Evolutionary conservation across 2,797 vertebrate species (phyloP), one percentile per base, ranked within the genome.

Genomic region (Odontamblyopus rebecca): DNA sequence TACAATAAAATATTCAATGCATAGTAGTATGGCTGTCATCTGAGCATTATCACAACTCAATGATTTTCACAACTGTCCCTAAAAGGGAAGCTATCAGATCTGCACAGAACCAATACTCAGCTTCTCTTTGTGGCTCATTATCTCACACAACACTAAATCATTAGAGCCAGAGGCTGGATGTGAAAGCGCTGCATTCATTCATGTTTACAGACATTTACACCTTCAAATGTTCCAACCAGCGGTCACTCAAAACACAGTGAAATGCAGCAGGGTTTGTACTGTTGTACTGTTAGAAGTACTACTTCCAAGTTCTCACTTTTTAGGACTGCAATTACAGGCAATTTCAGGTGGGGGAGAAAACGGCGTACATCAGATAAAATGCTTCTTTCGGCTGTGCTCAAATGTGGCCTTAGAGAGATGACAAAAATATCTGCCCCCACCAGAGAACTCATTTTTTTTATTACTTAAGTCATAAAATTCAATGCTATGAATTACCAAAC

Each of bases 121-220:
- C 82, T 85, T 89, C 85, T 83, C 81, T 83, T 66, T 87, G 85
- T 72, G 82, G 82, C 81, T 88, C 83, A 86, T 87, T 86, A 89
- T 92, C 82, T 87, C 57, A 29, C 83, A 68, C 71, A 69, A 89
- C 79, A 84, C 78, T 73, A 89, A 91, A 85, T 84, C 81, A 87
- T 77, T 78, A 80, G 82, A 84, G 83, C 77, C 76, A 81, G 76
- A 81, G 67, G 78, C 76, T 83, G 63, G 27, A 73, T 88, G 81
- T 90, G 85, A 87, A 82, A 82, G 78, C 61, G 68, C 69, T 69
- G 72, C 80, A 81, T 79, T 85, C 77, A 2, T 64, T 18, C 74
- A 73, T 82, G 69, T 85, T 89, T 84, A 85, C 78, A 71, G 67
- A 51, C 63, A 23, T 72, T 26, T n/a, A 19, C 74, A 65, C 70